Percentiles rank a stretch among this genome's conserved stretches.
Evolutionary conservation across 2,888 invertebrate genomes (phyloP).

Genomic region (Lobophora halterata): DNA sequence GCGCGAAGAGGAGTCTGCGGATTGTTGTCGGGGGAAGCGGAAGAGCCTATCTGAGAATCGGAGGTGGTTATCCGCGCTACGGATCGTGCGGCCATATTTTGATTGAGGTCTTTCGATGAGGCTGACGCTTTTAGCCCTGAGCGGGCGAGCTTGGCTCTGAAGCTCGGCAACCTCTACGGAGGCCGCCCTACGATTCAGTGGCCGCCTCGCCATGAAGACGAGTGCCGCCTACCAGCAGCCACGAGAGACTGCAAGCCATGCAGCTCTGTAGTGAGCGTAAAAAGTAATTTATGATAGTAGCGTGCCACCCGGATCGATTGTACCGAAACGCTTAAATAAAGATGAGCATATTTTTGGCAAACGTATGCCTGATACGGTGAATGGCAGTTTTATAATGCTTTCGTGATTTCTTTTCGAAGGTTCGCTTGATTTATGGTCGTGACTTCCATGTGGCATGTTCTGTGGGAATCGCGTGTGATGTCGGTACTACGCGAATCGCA

Average conservation of each 20-base stretch:
- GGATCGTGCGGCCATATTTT: constrained; percentile 55
- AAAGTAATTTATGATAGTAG: constrained; percentile 74
- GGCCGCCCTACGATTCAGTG: constrained; percentile 31
- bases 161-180: constrained; percentile 45
- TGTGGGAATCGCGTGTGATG: constrained; percentile 14
- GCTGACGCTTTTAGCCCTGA: constrained; percentile 66
- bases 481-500: too few relatives aligned
- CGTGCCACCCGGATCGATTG: constrained; percentile 71
- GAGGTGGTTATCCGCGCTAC: constrained; percentile 58
- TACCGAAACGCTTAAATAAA: constrained; percentile 59
- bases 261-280: constrained; percentile 63
- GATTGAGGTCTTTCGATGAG: constrained; percentile 61
- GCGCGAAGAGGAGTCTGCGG: constrained; percentile 39
- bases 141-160: constrained; percentile 38
- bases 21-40: constrained; percentile 40
- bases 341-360: constrained; percentile 68
- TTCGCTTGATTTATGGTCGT: constrained; percentile 21
- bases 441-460: constrained; percentile 24
- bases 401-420: constrained; percentile 47
- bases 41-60: constrained; percentile 51
- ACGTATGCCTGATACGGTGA: constrained; percentile 51
- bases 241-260: constrained; percentile 59
- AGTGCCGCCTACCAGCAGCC: constrained; percentile 43
- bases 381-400: constrained; percentile 47
- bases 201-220: constrained; percentile 37